Evolutionary conservation across 2,888 invertebrate species (phyloP).

Genomic region (Peribatodes rhomboidaria): DNA sequence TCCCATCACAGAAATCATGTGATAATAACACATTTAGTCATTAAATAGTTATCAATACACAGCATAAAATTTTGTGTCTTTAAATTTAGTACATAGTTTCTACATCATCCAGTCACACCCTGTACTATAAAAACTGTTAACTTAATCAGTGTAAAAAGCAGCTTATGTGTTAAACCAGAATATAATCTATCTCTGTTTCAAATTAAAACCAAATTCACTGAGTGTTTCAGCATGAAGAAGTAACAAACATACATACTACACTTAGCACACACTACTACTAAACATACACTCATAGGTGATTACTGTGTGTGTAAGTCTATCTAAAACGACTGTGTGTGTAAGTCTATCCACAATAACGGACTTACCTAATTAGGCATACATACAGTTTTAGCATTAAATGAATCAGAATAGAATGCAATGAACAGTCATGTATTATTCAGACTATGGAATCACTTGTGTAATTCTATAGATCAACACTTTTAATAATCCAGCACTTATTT

Average conservation of each 20-base stretch:
- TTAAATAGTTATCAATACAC: no score
- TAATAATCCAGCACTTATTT: neutral
- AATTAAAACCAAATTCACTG: neutral
- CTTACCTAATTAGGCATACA: neutral
- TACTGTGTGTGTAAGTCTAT: neutral
- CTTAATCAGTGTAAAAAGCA: no score
- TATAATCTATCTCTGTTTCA: no score
- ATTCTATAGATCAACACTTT: neutral
- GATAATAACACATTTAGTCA: no score
- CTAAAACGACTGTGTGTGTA: neutral
- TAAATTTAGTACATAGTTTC: no score
- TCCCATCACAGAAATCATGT: no score
- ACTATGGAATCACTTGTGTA: neutral
- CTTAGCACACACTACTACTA: no score
- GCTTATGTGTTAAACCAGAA: no score
- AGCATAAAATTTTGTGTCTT: no score
- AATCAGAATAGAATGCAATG: neutral
- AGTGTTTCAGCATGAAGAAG: neutral
- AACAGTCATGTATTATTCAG: slow-evolving; percentile 2
- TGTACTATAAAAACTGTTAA: no score
- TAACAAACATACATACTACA: neutral
- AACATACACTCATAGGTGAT: neutral
- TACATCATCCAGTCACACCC: no score
- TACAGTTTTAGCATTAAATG: slow-evolving; percentile 2
- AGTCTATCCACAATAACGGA: neutral